Evolutionary conservation across 1,140 invertebrate genomes (phyloP).

Genomic region (Drosophila seguyi): DNA sequence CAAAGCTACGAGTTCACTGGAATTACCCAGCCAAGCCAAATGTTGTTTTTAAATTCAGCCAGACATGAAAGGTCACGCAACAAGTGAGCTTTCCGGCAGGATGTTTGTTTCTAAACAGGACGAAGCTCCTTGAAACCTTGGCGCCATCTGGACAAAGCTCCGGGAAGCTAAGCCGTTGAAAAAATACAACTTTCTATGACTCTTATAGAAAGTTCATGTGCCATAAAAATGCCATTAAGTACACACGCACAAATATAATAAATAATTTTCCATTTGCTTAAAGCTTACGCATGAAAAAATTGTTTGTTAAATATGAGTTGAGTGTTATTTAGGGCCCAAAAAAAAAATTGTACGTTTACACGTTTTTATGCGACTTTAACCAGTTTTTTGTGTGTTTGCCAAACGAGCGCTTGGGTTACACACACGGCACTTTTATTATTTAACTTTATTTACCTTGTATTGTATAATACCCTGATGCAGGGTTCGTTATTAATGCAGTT

Average conservation of each 20-base stretch:
- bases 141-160: conserved; percentile 62
- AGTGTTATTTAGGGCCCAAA: conserved; percentile 2
- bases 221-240: conserved; percentile 43
- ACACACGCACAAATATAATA: conserved; percentile 27
- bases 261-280: conserved; percentile 30
- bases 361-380: conserved; percentile 34
- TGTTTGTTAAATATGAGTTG: conserved; percentile 48
- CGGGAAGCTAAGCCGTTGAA: conserved; percentile 9
- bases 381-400: conserved; percentile 8
- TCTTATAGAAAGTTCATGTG: conserved; percentile 43
- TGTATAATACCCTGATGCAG: conserved; percentile 10
- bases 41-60: background rate
- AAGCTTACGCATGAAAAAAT: conserved; percentile 38
- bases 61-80: conserved; percentile 32
- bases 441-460: conserved; percentile 20
- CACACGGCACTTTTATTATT: conserved; percentile 10
- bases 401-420: background rate
- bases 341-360: conserved; percentile 16
- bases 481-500: conserved; percentile 32
- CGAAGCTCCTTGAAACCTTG: conserved; percentile 35
- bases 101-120: conserved; percentile 38
- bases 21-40: conserved; percentile 4
- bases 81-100: conserved; percentile 51
- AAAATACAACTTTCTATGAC: conserved; percentile 28
- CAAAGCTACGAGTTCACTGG: conserved; percentile 1